Evolutionary conservation across 2,797 vertebrate species (phyloP).

Genomic region (Babyrousa celebensis): DNA sequence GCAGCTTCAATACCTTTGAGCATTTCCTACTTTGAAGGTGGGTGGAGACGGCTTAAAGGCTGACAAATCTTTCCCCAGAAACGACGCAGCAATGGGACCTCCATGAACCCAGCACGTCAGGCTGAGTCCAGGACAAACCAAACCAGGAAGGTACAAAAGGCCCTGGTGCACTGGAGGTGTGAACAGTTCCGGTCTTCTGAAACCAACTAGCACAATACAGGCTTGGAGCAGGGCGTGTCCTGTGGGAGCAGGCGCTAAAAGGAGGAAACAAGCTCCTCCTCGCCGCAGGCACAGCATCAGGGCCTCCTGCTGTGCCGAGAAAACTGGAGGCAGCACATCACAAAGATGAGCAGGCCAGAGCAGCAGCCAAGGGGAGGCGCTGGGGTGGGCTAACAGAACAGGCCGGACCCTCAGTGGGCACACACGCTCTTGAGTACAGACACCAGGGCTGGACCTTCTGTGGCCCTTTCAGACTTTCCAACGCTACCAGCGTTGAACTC

Average conservation of each 20-base stretch:
- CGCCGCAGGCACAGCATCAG: not conserved
- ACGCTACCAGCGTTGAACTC: not conserved
- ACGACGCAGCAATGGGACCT: not conserved
- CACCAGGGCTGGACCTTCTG: not conserved
- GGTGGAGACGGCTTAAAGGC: constrained; percentile 71
- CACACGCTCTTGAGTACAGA: rapidly evolving
- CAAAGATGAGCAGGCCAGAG: not conserved
- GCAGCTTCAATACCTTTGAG: constrained; percentile 81
- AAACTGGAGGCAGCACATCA: not conserved
- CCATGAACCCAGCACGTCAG: not conserved
- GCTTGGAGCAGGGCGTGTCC: not conserved
- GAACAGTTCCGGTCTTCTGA: not conserved
- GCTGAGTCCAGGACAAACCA: not conserved
- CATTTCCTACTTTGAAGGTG: constrained; percentile 14
- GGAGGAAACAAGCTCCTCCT: not conserved
- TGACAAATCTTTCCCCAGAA: constrained; percentile 68
- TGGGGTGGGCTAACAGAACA: rapidly evolving
- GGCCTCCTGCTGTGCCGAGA: not conserved
- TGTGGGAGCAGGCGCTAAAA: not conserved
- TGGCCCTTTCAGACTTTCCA: not conserved
- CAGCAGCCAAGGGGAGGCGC: not conserved
- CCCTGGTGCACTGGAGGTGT: rapidly evolving
- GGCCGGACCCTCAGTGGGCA: not conserved
- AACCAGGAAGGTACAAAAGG: not conserved
- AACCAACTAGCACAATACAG: not conserved